phyloP scores from a whole-genome alignment of 1,140 invertebrate species.

The Drosophila kepulauana region DNA sequence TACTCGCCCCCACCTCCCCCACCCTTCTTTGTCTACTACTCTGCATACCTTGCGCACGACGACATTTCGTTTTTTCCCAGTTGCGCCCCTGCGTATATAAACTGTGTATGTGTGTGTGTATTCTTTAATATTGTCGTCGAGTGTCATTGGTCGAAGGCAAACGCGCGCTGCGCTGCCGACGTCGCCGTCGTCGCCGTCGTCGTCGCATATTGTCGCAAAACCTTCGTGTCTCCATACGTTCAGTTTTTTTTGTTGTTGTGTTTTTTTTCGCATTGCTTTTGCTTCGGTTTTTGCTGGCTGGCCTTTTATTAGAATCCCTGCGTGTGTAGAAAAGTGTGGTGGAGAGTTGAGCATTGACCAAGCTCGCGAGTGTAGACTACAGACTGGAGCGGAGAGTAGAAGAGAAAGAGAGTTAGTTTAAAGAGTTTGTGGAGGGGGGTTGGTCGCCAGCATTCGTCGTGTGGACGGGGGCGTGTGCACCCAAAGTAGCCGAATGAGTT shows the following conservation, averaged over 20 bases:
- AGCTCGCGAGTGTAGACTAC: background rate
- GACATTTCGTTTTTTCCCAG: conserved; percentile 75
- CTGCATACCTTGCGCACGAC: conserved; percentile 30
- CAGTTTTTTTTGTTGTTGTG: conserved; percentile 6
- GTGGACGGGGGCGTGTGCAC: conserved; percentile 50
- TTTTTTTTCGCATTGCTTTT: conserved; percentile 14
- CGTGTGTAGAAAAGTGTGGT: conserved; percentile 11
- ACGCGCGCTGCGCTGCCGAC: conserved; percentile 49
- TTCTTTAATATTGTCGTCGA: conserved; percentile 84
- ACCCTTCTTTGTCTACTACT: background rate
- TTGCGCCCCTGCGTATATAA: conserved; percentile 46
- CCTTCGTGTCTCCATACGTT: conserved; percentile 32
- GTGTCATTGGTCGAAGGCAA: conserved; percentile 84
- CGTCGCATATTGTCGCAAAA: conserved; percentile 60
- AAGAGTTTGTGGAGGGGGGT: background rate
- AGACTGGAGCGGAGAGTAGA: background rate
- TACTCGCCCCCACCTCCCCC: conserved; percentile 30
- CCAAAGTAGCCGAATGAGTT: conserved; percentile 74
- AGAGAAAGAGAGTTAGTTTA: conserved; percentile 3
- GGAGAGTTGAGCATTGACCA: background rate
- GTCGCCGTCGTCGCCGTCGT: conserved; percentile 32
- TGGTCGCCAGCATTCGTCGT: conserved; percentile 3
- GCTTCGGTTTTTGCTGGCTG: conserved; percentile 14
- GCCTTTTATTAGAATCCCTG: conserved; percentile 67
- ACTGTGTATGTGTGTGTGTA: conserved; percentile 36